Conservation (phyloP, 1,140 invertebrate genomes). For the Druon quercuslanigerum region DNA sequence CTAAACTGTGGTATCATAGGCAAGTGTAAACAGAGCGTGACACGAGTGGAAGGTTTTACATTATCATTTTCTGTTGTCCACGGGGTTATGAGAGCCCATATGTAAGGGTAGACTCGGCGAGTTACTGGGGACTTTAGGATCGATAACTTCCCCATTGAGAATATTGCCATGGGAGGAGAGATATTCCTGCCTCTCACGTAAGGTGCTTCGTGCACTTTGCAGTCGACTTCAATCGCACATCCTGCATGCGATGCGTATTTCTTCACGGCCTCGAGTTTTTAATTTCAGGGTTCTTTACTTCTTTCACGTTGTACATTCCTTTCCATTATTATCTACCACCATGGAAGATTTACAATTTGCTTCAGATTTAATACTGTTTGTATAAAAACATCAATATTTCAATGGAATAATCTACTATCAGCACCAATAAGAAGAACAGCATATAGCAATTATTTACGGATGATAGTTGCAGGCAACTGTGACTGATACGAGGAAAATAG, state of each 20-base stretch:
- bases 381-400: too few relatives aligned
- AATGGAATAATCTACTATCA: too few relatives aligned
- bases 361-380: too few relatives aligned
- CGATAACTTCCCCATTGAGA: conserved; percentile 60
- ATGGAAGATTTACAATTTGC: too few relatives aligned
- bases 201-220: conserved; percentile 47
- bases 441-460: too few relatives aligned
- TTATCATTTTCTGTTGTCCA: neutral
- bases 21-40: conserved; percentile 27
- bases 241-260: neutral
- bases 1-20: neutral
- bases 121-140: conserved; percentile 51
- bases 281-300: neutral
- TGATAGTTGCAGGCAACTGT: too few relatives aligned
- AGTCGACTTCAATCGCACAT: neutral
- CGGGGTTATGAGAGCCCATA: conserved; percentile 45
- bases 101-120: conserved; percentile 48
- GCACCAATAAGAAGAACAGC: too few relatives aligned
- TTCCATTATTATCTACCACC: neutral
- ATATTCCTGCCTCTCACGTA: conserved; percentile 36
- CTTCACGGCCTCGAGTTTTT: conserved; percentile 4
- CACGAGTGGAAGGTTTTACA: neutral
- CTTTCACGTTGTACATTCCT: neutral
- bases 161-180: conserved; percentile 52
- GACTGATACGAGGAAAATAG: too few relatives aligned